Base-by-base conservation (phyloP, 2,113 vertebrate genomes). In the Nibea coibor region DNA sequence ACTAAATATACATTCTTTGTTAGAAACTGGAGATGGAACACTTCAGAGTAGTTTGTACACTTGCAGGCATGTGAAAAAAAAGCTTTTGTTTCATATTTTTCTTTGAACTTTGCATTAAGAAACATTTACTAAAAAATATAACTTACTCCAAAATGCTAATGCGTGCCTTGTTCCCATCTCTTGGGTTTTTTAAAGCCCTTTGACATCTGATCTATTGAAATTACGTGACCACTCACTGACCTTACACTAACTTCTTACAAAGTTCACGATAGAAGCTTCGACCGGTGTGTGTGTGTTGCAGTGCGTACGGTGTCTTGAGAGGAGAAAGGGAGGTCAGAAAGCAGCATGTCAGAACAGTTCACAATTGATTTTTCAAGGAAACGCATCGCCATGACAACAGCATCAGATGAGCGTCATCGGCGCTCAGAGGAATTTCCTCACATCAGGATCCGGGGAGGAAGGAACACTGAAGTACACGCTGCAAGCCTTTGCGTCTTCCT, bases 381-480 rank as follows among this genome's bases (percentile, higher is more conserved):
- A 89, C 79, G 24, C 68, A 88, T 94, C 61, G 9, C 91, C 87
- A 93, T 93, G 93, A 92, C 93, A 93, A 94, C 94, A 88, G 89
- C 6, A 22, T 56, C 72, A 54, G 58, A 70, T 79, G 42, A 87
- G 75, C 31, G 22, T 42, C 50, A 16, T 59, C 28, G 59, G 68
- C 39, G 16, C 57, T 79, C 43, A 77, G 68, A 90, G 74, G 69
- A 90, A 74, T 78, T 87, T 89, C 86, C 84, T 87, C 66, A 75
- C 51, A 68, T 58, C 14, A 39, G 39, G 70, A 70, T 79, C 39
- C 47, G 70, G 31, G 59, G 63, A 75, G 35, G 59, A 66, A 75
- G 35, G 54, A 72, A 82, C 43, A 39, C 9, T 26, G 24, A 73
- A 69, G 45, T 61, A 51, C 19, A 61, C 39, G 51, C 59, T 3